Conservation (phyloP, 2,888 invertebrate species). For the Nomada fabriciana region DNA sequence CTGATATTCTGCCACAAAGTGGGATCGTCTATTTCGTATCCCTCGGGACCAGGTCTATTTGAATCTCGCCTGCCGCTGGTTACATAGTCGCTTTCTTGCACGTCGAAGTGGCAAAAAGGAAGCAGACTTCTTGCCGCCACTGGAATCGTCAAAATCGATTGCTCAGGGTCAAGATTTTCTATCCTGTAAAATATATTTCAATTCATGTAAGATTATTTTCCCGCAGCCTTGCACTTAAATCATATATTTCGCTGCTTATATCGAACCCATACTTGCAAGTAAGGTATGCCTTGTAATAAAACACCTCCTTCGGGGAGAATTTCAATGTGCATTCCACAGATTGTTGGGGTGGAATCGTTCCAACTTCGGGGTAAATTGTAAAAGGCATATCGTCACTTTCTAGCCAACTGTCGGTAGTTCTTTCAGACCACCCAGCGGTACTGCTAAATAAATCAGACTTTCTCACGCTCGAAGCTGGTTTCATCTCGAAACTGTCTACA, state of each 20-base stretch:
- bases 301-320: conserved; percentile 87
- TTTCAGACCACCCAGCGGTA: conserved; percentile 69
- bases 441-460: conserved; percentile 74
- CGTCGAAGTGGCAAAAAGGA: conserved; percentile 90
- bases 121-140: conserved; percentile 87
- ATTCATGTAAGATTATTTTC: too few relatives aligned
- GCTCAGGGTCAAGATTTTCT: conserved; percentile 85
- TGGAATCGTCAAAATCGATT: conserved; percentile 75
- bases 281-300: conserved; percentile 86
- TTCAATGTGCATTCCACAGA: conserved; percentile 84
- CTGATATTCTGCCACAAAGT: conserved; percentile 85
- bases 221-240: neutral
- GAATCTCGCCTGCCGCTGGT: conserved; percentile 84
- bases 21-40: conserved; percentile 78
- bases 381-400: conserved; percentile 84
- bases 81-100: conserved; percentile 88
- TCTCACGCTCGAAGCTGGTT: conserved; percentile 19
- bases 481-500: conserved; percentile 25
- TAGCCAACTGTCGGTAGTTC: conserved; percentile 75
- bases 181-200: conserved; percentile 78
- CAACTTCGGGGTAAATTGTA: conserved; percentile 84
- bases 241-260: neutral
- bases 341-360: conserved; percentile 84
- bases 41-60: conserved; percentile 75
- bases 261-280: conserved; percentile 83